These are phyloP conservation scores for Stratiomys singularior DNA, from an alignment of 2,888 invertebrate species.

Conservation along the genomic window DNA sequence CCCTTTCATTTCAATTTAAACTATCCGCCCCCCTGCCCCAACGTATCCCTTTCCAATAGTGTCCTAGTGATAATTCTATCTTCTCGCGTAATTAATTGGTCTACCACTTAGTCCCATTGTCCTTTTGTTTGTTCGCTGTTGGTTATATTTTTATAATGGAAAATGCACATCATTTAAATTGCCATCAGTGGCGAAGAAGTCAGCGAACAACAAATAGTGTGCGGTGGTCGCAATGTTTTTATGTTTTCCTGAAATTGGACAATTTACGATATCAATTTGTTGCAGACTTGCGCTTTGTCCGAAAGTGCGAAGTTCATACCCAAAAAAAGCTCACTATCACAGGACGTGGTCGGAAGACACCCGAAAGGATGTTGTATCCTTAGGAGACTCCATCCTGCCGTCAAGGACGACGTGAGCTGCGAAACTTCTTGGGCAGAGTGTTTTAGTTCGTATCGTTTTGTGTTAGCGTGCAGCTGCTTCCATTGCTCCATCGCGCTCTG, in stretches of 20 bases:
- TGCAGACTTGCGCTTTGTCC: slow-evolving; percentile 15
- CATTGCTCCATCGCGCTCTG: not conserved
- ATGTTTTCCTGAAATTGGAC: not conserved
- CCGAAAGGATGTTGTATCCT: slow-evolving; percentile 15
- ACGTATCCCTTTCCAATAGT: too few relatives aligned
- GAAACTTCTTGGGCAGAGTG: not conserved
- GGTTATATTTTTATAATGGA: not conserved
- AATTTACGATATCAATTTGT: slow-evolving; percentile 4
- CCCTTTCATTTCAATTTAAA: too few relatives aligned
- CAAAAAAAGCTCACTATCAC: slow-evolving; percentile 6
- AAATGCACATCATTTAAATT: slow-evolving; percentile 5
- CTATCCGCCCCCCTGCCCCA: too few relatives aligned
- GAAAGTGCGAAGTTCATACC: not conserved
- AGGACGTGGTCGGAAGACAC: not conserved
- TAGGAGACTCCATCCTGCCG: not conserved
- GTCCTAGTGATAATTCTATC: not conserved
- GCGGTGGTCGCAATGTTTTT: not conserved
- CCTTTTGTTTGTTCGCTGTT: not conserved
- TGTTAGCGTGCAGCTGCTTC: not conserved
- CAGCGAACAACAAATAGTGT: slow-evolving; percentile 2
- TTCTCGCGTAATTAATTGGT: not conserved
- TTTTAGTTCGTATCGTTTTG: not conserved
- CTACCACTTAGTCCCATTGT: not conserved
- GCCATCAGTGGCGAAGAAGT: not conserved
- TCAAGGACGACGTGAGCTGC: not conserved